A percentile compares a stretch with the other conserved stretches of the same genome.
Conservation (phyloP, 53 echinoderm and acorn worm species). For the Arbacia lixula region DNA sequence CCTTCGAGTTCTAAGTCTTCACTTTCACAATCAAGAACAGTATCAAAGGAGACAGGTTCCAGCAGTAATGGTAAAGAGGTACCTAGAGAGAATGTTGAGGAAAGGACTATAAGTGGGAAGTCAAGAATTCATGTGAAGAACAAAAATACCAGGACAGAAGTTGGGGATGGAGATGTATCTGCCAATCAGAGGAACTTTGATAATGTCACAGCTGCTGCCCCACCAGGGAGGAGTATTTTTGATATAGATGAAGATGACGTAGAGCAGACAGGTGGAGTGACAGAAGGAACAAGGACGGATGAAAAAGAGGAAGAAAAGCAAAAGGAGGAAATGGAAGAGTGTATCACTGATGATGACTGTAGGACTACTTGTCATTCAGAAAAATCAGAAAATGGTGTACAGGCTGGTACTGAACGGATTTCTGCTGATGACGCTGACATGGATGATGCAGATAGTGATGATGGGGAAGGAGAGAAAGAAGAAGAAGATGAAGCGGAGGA, state of each 20-base stretch:
- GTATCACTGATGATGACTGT: not conserved
- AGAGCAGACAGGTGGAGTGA: not conserved
- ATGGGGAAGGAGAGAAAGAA: slow-evolving; percentile 4
- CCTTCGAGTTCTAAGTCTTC: not conserved
- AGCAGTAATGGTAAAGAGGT: too few relatives aligned
- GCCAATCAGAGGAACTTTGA: not conserved
- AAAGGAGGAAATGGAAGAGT: not conserved
- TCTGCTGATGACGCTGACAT: not conserved
- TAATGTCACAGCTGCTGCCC: not conserved
- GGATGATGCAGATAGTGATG: not conserved
- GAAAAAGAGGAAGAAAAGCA: not conserved
- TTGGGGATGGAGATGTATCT: not conserved
- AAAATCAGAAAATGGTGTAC: not conserved
- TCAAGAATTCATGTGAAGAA: not conserved
- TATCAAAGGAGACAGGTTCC: not conserved
- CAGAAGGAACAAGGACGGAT: not conserved
- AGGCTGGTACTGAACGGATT: not conserved
- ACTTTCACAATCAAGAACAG: not conserved
- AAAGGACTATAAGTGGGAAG: not conserved
- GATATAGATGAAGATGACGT: slow-evolving; percentile 28
- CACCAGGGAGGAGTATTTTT: slow-evolving; percentile 31
- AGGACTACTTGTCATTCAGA: not conserved
- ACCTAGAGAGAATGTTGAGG: not conserved
- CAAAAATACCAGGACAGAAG: too few relatives aligned
- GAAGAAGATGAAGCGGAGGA: slow-evolving; percentile 31